Conservation (phyloP, 2,113 vertebrate genomes). For the Chlorodrepanis virens region DNA sequence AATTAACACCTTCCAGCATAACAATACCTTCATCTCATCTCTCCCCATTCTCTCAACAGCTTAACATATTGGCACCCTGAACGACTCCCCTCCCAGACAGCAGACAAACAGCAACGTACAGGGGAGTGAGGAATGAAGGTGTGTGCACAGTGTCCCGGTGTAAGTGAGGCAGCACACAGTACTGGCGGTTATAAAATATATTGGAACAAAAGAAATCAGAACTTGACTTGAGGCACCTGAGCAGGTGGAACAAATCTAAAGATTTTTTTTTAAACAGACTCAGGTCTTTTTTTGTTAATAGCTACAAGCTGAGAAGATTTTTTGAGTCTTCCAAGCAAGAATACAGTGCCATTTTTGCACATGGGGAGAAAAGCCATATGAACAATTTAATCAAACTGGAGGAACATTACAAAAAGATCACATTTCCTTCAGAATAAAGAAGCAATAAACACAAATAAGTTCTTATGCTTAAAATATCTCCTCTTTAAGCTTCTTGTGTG, state of each 20-base stretch:
- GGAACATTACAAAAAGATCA: not conserved
- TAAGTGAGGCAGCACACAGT: not conserved
- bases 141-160: not conserved
- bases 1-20: constrained; percentile 62
- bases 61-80: constrained; percentile 44
- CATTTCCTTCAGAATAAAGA: not conserved
- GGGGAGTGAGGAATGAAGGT: not conserved
- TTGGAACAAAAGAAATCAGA: not conserved
- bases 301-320: not conserved
- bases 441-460: not conserved
- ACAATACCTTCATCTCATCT: constrained; percentile 61
- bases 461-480: not conserved
- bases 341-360: not conserved
- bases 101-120: not conserved
- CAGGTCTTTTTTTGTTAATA: not conserved
- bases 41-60: constrained; percentile 34
- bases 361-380: rapidly evolving
- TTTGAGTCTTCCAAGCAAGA: not conserved
- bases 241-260: not conserved
- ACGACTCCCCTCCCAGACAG: constrained; percentile 10
- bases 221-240: not conserved
- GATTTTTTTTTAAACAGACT: not conserved
- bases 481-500: not conserved
- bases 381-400: not conserved
- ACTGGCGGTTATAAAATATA: not conserved